These are phyloP conservation scores for Brachypodius melanocephalos DNA, from an alignment of 2,113 vertebrate genomes.

Conservation along the genomic window DNA sequence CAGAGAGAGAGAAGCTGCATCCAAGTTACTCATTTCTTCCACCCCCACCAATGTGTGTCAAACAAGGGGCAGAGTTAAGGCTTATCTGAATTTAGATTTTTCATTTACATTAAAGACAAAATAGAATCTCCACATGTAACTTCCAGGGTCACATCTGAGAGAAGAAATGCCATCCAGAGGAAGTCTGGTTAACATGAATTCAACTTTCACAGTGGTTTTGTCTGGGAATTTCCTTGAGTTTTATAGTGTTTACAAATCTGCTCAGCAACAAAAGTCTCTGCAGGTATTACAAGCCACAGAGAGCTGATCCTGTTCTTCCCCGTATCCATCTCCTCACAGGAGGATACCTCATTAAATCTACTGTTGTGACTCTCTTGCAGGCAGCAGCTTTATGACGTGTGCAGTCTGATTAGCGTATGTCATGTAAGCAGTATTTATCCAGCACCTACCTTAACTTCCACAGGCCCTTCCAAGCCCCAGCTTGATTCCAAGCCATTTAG, in stretches of 20 bases:
- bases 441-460: constrained; percentile 32
- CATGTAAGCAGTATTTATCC: background rate
- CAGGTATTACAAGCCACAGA: background rate
- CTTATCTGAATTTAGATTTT: background rate
- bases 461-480: background rate
- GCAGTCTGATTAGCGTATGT: background rate
- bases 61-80: background rate
- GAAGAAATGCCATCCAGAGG: background rate
- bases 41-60: background rate
- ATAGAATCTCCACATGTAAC: background rate
- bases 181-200: background rate
- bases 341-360: background rate
- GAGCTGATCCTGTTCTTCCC: background rate
- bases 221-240: constrained; percentile 33
- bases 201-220: background rate
- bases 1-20: background rate
- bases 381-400: background rate
- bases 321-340: background rate
- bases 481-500: background rate
- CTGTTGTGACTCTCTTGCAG: background rate
- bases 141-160: background rate
- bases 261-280: background rate
- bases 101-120: background rate
- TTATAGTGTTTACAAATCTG: background rate
- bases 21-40: background rate